Percentiles rank a stretch among this genome's conserved stretches.
Evolutionary conservation across 2,888 invertebrate species (phyloP).

Genomic region (Drosophila ochracea): DNA sequence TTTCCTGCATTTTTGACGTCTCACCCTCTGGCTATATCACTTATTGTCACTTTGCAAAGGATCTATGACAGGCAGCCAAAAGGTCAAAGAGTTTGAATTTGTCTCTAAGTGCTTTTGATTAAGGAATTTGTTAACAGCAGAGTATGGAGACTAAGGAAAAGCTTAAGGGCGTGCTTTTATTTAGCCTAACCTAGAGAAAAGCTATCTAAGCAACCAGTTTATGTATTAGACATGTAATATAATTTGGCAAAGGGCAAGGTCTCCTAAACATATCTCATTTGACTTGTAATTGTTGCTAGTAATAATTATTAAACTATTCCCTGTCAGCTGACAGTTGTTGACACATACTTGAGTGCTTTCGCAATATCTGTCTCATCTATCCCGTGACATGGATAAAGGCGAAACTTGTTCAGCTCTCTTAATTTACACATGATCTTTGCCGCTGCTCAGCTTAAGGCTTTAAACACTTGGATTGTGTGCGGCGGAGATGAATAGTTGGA

Average conservation of each 20-base stretch:
- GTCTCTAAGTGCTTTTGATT: conserved; percentile 4
- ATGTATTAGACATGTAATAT: neutral
- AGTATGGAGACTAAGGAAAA: neutral
- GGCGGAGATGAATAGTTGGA: conserved; percentile 3
- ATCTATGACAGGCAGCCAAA: conserved; percentile 14
- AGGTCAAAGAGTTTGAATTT: neutral
- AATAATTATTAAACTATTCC: neutral
- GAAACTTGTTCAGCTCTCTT: conserved; percentile 6
- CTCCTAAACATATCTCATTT: neutral
- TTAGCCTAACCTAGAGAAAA: neutral
- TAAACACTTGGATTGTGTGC: conserved; percentile 17
- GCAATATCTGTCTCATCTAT: conserved; percentile 12
- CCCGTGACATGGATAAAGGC: too few relatives aligned
- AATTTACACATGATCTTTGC: conserved; percentile 19
- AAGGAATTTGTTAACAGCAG: neutral
- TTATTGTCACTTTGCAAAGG: conserved; percentile 29
- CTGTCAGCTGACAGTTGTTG: neutral
- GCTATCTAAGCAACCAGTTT: neutral
- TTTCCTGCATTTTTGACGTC: conserved; percentile 35
- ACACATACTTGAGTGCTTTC: neutral
- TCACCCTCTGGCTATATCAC: neutral
- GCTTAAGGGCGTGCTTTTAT: neutral
- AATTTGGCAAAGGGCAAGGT: neutral
- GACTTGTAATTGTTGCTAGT: neutral
- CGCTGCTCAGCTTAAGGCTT: conserved; percentile 13